A percentile compares a stretch with the other conserved stretches of the same genome.
These are phyloP conservation scores for Amiota mariae DNA, from an alignment of 2,888 invertebrate genomes.

Conservation along the genomic window DNA sequence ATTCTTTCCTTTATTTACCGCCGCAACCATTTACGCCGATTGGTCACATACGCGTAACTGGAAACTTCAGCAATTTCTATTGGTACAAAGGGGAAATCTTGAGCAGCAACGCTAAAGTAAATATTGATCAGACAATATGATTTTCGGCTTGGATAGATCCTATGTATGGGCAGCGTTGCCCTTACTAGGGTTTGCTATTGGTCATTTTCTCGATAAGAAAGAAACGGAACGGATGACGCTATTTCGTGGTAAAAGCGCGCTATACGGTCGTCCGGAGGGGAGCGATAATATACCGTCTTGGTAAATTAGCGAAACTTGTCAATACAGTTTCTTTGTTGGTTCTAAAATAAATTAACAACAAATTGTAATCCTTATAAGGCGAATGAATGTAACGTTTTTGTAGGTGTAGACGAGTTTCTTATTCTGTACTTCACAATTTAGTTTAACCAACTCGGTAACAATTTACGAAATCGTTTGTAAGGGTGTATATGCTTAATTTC, in stretches of 20 bases:
- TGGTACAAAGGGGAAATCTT: constrained; percentile 50
- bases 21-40: constrained; percentile 80
- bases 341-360: constrained; percentile 28
- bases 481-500: too few species aligned
- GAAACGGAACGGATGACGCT: constrained; percentile 82
- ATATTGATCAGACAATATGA: constrained; percentile 65
- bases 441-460: too few species aligned
- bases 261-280: constrained; percentile 81
- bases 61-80: constrained; percentile 75
- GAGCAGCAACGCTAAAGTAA: constrained; percentile 47
- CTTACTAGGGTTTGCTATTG: constrained; percentile 77
- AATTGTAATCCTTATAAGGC: constrained; percentile 10
- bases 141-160: constrained; percentile 77
- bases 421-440: too few species aligned
- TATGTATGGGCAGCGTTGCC: constrained; percentile 76
- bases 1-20: constrained; percentile 79
- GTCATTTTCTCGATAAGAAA: constrained; percentile 79
- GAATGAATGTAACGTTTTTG: too few species aligned
- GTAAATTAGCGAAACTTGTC: constrained; percentile 66
- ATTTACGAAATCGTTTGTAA: too few species aligned
- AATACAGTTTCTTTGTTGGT: background rate
- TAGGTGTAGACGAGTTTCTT: too few species aligned
- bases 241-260: constrained; percentile 86
- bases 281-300: constrained; percentile 82
- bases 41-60: constrained; percentile 83